Evolutionary conservation across 2,888 invertebrate species (phyloP).

Genomic region (Melikaiella ostensackeni): DNA sequence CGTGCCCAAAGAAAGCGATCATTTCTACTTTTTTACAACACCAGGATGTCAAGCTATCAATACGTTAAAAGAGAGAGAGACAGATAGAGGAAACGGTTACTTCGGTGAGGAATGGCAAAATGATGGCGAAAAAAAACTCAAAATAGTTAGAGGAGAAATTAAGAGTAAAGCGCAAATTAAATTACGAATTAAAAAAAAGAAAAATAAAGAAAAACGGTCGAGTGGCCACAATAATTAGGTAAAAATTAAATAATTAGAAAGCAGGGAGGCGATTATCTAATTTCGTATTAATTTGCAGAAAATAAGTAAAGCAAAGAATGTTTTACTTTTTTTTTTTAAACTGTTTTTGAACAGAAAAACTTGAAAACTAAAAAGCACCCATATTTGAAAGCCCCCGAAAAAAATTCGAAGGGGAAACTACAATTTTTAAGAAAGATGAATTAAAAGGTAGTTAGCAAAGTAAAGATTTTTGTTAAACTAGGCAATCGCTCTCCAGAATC

Average conservation of each 20-base stretch:
- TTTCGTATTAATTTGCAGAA: background rate
- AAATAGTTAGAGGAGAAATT: conserved; percentile 58
- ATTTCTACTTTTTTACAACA: conserved; percentile 73
- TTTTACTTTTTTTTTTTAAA: background rate
- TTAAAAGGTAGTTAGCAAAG: background rate
- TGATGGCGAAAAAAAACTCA: conserved; percentile 65
- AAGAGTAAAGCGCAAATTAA: conserved; percentile 60
- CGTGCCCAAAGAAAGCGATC: conserved; percentile 73
- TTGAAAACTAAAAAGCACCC: background rate
- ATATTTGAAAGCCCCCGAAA: background rate
- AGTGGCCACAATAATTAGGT: conserved; percentile 61
- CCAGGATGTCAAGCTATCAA: conserved; percentile 73
- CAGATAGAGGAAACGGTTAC: conserved; percentile 64
- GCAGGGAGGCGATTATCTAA: conserved; percentile 8
- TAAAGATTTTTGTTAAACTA: background rate
- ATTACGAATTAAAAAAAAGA: conserved; percentile 51
- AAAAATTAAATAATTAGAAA: background rate
- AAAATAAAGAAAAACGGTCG: conserved; percentile 58
- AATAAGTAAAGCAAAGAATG: background rate
- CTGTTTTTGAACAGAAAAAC: no score
- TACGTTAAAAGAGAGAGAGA: conserved; percentile 61
- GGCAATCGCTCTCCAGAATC: background rate
- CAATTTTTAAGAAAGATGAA: background rate
- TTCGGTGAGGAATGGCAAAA: conserved; percentile 60
- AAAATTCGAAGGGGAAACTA: background rate